Conservation (phyloP, 2,797 vertebrate species). For the Simalia tracyae region DNA sequence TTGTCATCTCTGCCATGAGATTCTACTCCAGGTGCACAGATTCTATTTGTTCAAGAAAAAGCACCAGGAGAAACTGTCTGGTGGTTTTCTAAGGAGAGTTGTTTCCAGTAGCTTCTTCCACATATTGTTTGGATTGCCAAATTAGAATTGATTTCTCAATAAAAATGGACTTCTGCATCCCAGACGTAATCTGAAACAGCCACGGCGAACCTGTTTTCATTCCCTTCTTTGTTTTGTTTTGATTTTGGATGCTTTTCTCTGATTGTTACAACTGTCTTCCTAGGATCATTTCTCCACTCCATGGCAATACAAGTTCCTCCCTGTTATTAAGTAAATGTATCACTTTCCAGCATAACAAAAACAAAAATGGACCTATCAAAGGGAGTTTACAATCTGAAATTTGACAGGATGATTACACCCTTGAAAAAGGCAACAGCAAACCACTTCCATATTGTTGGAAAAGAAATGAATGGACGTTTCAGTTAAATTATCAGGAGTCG, state of each 20-base stretch:
- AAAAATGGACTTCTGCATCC: slow-evolving; percentile 75
- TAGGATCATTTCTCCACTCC: slow-evolving; percentile 42
- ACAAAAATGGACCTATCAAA: not conserved
- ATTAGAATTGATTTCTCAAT: slow-evolving; percentile 81
- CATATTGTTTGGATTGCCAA: slow-evolving; percentile 71
- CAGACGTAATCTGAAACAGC: slow-evolving; percentile 70
- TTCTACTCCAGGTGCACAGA: slow-evolving; percentile 35
- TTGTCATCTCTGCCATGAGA: slow-evolving; percentile 37
- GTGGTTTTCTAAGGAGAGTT: slow-evolving; percentile 70
- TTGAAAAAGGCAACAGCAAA: not conserved
- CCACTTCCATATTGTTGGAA: not conserved
- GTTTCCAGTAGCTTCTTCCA: slow-evolving; percentile 70
- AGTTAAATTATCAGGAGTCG: not conserved
- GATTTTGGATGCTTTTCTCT: slow-evolving; percentile 46
- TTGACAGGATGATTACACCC: not conserved
- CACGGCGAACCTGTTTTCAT: slow-evolving; percentile 68
- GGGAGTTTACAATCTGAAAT: not conserved
- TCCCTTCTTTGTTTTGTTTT: slow-evolving; percentile 46
- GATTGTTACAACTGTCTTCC: slow-evolving; percentile 60
- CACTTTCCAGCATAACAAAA: not conserved
- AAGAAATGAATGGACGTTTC: not conserved
- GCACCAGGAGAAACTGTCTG: slow-evolving; percentile 72
- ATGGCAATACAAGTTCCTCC: slow-evolving; percentile 41
- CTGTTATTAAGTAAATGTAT: not conserved
- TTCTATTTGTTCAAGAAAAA: slow-evolving; percentile 66